phyloP scores from a whole-genome alignment of 1,140 invertebrate genomes.

The Drosophila quadrilineata region DNA sequence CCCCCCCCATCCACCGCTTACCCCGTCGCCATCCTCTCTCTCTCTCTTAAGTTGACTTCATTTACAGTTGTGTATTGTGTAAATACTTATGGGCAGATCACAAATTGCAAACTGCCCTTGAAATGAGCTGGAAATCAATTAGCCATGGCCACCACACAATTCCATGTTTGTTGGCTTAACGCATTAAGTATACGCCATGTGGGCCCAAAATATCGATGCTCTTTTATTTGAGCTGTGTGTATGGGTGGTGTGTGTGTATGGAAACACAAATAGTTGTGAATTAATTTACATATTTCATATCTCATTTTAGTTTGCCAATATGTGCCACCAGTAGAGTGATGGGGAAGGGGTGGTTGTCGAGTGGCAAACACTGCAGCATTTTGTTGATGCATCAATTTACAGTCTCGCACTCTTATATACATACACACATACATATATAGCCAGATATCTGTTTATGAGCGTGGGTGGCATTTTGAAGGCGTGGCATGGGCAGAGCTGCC shows the following conservation, averaged over 20 bases:
- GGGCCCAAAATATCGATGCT: conserved; percentile 13
- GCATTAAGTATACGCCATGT: conserved; percentile 23
- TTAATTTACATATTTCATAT: conserved; percentile 27
- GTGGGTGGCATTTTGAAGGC: no score
- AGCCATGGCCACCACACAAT: conserved; percentile 27
- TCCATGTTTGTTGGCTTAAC: conserved; percentile 4
- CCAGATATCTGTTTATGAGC: conserved; percentile 46
- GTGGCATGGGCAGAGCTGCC: no score
- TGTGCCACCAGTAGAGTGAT: not conserved
- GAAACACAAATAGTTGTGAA: conserved; percentile 45
- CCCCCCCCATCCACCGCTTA: not conserved
- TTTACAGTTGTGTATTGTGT: conserved; percentile 20
- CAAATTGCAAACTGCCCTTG: conserved; percentile 40
- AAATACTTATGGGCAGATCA: conserved; percentile 16
- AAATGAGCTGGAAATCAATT: conserved; percentile 50
- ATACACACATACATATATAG: no score
- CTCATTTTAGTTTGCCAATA: conserved; percentile 8
- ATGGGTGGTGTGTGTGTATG: conserved; percentile 23
- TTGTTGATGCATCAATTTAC: conserved; percentile 64
- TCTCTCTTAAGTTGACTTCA: not conserved
- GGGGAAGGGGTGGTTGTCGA: not conserved
- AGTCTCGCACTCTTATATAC: conserved; percentile 29
- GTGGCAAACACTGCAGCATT: conserved; percentile 23
- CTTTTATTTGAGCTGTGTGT: conserved; percentile 20
- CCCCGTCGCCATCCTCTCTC: conserved; percentile 4